Evolutionary conservation across 2,888 invertebrate genomes (phyloP).

Genomic region (Drosophila nr. perissopoda): DNA sequence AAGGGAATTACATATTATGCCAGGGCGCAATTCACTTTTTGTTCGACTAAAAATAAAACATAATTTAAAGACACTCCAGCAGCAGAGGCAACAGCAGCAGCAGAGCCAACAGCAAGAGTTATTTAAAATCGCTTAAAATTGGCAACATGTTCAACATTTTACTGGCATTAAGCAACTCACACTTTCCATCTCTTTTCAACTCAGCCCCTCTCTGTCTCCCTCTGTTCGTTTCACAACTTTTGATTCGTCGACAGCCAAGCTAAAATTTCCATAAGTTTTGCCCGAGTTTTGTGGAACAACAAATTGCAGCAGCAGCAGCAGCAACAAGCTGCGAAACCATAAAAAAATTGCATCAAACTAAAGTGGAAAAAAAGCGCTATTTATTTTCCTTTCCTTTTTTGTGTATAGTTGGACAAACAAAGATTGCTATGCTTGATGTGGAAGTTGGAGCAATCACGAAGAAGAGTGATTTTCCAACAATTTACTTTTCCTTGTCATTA

Average conservation of each 20-base stretch:
- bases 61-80: constrained; percentile 44
- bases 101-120: constrained; percentile 30
- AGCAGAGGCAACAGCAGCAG: not conserved
- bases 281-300: constrained; percentile 38
- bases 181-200: not conserved
- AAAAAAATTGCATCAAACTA: constrained; percentile 56
- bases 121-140: constrained; percentile 76
- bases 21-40: constrained; percentile 44
- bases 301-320: constrained; percentile 13
- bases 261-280: constrained; percentile 72
- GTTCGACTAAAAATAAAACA: constrained; percentile 58
- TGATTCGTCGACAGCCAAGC: constrained; percentile 47
- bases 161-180: constrained; percentile 4
- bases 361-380: constrained; percentile 21
- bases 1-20: constrained; percentile 70
- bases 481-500: constrained; percentile 50
- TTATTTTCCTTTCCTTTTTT: constrained; percentile 5
- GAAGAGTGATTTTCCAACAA: constrained; percentile 49
- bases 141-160: constrained; percentile 60
- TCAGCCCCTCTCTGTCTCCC: not conserved
- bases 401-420: constrained; percentile 13
- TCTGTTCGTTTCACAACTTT: constrained; percentile 46
- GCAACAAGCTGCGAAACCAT: constrained; percentile 23
- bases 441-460: not conserved
- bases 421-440: constrained; percentile 1